Evolutionary conservation across 2,797 vertebrate species (phyloP).

Genomic region (Molossus molossus): DNA sequence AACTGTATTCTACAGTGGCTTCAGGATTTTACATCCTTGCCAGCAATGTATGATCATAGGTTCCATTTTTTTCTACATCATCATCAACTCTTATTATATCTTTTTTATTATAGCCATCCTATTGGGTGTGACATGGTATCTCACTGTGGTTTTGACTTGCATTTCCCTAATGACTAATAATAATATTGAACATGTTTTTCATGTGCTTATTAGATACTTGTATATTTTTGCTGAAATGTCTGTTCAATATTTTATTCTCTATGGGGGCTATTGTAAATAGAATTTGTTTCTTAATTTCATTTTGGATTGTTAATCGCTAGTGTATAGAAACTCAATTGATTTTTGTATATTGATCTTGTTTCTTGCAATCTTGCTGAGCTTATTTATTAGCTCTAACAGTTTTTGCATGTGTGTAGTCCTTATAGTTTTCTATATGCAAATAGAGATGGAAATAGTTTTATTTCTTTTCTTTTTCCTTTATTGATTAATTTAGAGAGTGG

Average conservation of each 20-base stretch:
- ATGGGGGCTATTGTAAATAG: not conserved
- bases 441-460: conserved; percentile 1
- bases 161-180: conserved; percentile 36
- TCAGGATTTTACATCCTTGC: not conserved
- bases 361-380: not conserved
- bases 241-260: conserved; percentile 52
- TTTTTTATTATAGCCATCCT: conserved; percentile 1
- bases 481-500: too few species aligned
- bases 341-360: conserved; percentile 30
- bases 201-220: not conserved
- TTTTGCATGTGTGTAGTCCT: not conserved
- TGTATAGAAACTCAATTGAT: not conserved
- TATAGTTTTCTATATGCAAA: conserved; percentile 8
- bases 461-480: not conserved
- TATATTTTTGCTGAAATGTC: conserved; percentile 35
- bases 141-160: conserved; percentile 59
- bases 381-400: conserved; percentile 26
- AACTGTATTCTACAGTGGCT: not conserved
- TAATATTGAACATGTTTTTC: too few species aligned
- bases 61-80: not conserved
- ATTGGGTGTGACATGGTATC: not conserved
- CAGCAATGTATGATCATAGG: not conserved
- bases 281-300: conserved; percentile 26
- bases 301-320: conserved; percentile 53
- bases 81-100: conserved; percentile 16